These are phyloP conservation scores for Dichetophora obliterata DNA, from an alignment of 2,888 invertebrate species.

Conservation along the genomic window DNA sequence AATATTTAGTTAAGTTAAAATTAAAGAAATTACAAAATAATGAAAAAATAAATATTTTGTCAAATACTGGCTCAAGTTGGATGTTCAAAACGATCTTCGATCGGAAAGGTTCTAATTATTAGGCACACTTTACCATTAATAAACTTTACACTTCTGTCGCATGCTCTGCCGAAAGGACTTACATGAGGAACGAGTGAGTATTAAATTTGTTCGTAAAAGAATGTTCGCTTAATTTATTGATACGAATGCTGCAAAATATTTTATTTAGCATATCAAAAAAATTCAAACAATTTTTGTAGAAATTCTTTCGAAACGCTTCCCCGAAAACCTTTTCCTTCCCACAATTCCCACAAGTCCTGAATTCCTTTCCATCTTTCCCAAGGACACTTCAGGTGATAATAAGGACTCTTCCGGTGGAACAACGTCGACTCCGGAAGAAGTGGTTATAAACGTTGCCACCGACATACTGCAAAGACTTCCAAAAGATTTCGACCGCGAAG, in stretches of 20 bases:
- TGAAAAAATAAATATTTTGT: too few relatives aligned
- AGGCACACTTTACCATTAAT: too few relatives aligned
- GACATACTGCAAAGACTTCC: slow-evolving; percentile 86
- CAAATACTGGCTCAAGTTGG: too few relatives aligned
- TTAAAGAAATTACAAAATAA: too few relatives aligned
- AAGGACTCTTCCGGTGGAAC: slow-evolving; percentile 73
- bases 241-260: slow-evolving; percentile 13
- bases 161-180: slow-evolving; percentile 70
- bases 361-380: slow-evolving; percentile 61
- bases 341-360: slow-evolving; percentile 65
- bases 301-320: slow-evolving; percentile 62
- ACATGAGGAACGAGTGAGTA: slow-evolving; percentile 65
- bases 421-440: slow-evolving; percentile 78
- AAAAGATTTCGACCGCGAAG: slow-evolving; percentile 76
- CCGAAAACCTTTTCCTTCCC: slow-evolving; percentile 66
- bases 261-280: slow-evolving; percentile 58
- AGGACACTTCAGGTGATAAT: slow-evolving; percentile 70
- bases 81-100: too few relatives aligned
- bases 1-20: too few relatives aligned
- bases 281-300: slow-evolving; percentile 59
- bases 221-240: neutral
- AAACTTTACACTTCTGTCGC: neutral
- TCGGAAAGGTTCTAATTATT: too few relatives aligned
- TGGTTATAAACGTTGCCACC: slow-evolving; percentile 82
- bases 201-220: neutral